Evolutionary conservation across 2,797 vertebrate genomes (phyloP).

Genomic region (Momotus momota): DNA sequence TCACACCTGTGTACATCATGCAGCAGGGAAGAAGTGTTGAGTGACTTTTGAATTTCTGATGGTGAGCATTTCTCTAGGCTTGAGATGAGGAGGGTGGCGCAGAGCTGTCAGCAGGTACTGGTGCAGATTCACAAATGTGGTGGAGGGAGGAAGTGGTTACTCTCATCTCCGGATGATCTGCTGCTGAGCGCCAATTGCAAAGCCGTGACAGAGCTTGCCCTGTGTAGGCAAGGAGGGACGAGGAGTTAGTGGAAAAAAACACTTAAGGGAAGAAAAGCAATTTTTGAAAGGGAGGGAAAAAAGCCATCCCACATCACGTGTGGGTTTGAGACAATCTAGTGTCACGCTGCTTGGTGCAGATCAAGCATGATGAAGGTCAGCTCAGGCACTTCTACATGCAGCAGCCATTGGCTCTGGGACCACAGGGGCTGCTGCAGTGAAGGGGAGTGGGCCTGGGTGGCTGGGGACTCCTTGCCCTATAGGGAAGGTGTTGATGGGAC

Average conservation of each 20-base stretch:
- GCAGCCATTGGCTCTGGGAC: not conserved
- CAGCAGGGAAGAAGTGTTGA: not conserved
- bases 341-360: rapidly evolving
- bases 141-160: conserved; percentile 61
- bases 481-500: not conserved
- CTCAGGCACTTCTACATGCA: not conserved
- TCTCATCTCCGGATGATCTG: not conserved
- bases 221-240: not conserved
- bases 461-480: not conserved
- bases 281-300: not conserved
- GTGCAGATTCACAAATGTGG: not conserved
- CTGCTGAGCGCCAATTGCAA: not conserved
- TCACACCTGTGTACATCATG: rapidly evolving
- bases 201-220: not conserved
- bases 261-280: not conserved
- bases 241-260: not conserved
- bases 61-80: not conserved
- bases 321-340: not conserved
- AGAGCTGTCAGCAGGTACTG: not conserved
- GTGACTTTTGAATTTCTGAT: not conserved
- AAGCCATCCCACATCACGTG: not conserved
- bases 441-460: rapidly evolving
- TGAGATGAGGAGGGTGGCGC: not conserved
- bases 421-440: not conserved
- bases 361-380: rapidly evolving